Base-by-base conservation (phyloP, 2,113 vertebrate genomes). In the Baryphthengus martii region DNA sequence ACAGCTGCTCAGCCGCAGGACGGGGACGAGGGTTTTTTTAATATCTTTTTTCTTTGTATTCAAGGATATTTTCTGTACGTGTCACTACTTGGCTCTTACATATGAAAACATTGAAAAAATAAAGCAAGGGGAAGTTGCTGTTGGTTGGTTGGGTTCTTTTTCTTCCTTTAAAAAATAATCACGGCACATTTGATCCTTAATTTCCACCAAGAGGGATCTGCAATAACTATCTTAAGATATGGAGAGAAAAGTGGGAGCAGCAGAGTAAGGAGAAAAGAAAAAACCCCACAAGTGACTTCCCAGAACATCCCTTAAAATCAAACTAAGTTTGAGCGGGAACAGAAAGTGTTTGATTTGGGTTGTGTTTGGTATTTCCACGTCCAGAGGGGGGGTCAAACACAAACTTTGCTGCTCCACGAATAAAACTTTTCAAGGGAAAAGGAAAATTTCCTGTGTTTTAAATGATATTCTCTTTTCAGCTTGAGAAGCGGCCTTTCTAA, bases 61-160 rank as follows among this genome's bases (percentile, higher is more conserved):
- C 98, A 98, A 98, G 98, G 89, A 53, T 97, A 98, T 98, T 98
- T 98, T 98, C 98, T 99, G 97, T 99, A 99, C 98, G 99, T 89
- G 96, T 98, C 97, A 98, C 98, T 98, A 98, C 98, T 98, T 98
- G 98, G 98, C 98, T 99, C 98, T 98, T 97, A 97, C 97, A 31
- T 62, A 98, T 91, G 98, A 97, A 99, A 99, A 99, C 98, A 98
- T 25, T 98, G 98, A 98, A 98, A 98, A 98, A 98, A 98, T 96
- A 98, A 98, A 98, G 97, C 97, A 96, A 98, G 97, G 52, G 85
- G 53, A 56, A 56, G 16, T 7, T 44, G 44, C 15, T 44, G 44
- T 44, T 44, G 44, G 44, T 44, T 23, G 47, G 20, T 20, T 21
- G 47, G 47, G 45, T 23, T 47, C n/a, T 52, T 81, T 66, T 33